Base-by-base conservation (phyloP, 2,113 vertebrate genomes). In the Phalacrocorax carbo region DNA sequence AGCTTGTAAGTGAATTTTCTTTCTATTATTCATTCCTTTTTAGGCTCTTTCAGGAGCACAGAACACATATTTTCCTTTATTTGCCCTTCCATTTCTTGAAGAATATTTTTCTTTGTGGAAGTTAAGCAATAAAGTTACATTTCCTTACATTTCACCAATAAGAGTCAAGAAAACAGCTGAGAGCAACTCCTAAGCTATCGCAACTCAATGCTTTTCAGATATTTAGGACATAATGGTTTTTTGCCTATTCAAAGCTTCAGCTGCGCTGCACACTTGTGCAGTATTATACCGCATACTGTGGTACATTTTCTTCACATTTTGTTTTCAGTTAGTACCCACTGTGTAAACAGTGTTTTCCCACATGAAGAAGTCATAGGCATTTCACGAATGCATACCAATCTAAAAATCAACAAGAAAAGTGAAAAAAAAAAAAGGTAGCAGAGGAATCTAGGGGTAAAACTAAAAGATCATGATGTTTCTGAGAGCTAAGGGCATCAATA, bases 31-130 rank as follows among this genome's bases (percentile, higher is more conserved):
- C 38, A 48, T 94, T 82, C 29, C 6, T 68, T 95, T 92, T 82
- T 58, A 58, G 54, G 7, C 15, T 36, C 20, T 86, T 95, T 73
- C 84, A 36, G n/a, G 32, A 95, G 62, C 79, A 48, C 36, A 89
- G 66, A 87, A 51, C 46, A 84, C 57, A 72, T 32, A 49, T 82
- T 95, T 94, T 91, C 60, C 64, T 96, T 90, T 94, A 71, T 90
- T 92, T 71, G 57, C 36, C 49, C 86, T 90, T 96, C 92, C 13
- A 89, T 19, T 93, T 83, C 75, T 75, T 88, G 71, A 92, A 73
- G 94, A 90, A 85, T 88, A 84, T 94, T 97, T 88, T n/a, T 86
- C 91, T 90, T 93, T 97, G 60, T 95, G 75, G 82, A 95, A 93
- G 64, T 84, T 93, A 73, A 93, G 92, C 83, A 88, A 88, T 66